A percentile compares a stretch with the other conserved stretches of the same genome.
phyloP scores from a whole-genome alignment of 2,113 vertebrate genomes.

The Calonectris borealis region DNA sequence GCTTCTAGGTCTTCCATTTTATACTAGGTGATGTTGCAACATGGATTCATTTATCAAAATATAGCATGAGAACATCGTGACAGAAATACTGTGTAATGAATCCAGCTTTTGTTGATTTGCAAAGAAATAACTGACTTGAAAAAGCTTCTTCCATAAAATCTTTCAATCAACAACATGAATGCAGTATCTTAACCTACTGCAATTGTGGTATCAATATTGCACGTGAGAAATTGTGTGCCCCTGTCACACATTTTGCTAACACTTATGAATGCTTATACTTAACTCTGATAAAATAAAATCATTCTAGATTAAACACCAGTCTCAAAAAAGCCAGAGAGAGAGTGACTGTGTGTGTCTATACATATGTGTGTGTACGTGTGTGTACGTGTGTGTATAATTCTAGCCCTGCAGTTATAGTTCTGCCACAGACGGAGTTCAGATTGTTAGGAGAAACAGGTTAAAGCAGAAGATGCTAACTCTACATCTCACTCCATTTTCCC shows the following conservation, averaged over 20 bases:
- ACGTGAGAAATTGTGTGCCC: neutral
- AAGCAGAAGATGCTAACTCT: neutral
- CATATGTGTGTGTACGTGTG: fast-evolving
- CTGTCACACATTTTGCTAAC: fast-evolving
- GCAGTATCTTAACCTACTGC: neutral
- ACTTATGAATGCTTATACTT: neutral
- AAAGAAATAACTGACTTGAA: neutral
- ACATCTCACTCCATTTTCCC: neutral
- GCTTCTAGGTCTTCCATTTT: neutral
- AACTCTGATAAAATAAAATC: neutral
- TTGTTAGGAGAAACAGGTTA: neutral
- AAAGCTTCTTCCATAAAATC: neutral
- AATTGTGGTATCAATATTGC: neutral
- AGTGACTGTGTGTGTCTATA: neutral
- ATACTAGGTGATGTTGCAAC: neutral
- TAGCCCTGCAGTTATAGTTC: neutral
- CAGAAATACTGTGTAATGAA: neutral
- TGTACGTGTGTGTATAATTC: neutral
- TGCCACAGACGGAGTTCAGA: neutral
- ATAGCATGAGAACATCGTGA: fast-evolving
- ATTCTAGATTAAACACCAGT: neutral
- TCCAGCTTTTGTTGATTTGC: neutral
- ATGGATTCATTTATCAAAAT: neutral
- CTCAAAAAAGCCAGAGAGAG: neutral
- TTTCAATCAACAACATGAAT: neutral